A percentile compares a stretch with the other conserved stretches of the same genome.
Conservation (phyloP, 2,797 vertebrate species). For the Periophthalmus magnuspinnatus region DNA sequence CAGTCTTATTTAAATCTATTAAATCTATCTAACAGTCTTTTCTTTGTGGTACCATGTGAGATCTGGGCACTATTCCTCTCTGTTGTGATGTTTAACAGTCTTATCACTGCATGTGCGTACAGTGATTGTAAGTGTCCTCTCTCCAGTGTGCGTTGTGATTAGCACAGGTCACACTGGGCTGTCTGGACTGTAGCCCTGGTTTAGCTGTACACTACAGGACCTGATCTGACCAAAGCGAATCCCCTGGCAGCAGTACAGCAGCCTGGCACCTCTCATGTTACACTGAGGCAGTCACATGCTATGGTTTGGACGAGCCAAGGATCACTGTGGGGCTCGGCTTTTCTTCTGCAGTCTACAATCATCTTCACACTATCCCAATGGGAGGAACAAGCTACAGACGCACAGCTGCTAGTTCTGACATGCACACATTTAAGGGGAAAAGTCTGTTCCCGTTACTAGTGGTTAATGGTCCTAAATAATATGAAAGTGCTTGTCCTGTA, state of each 20-base stretch:
- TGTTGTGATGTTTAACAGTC: background rate
- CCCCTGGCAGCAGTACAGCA: constrained; percentile 23
- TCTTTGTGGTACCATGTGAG: background rate
- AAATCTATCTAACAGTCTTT: background rate
- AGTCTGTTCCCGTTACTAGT: constrained; percentile 18
- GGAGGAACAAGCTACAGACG: constrained; percentile 6
- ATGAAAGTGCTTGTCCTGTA: constrained; percentile 28
- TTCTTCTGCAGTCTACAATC: constrained; percentile 35
- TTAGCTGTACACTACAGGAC: background rate
- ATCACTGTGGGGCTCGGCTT: constrained; percentile 50
- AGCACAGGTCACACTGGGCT: constrained; percentile 12
- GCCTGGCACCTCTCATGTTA: constrained; percentile 55
- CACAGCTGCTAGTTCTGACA: constrained; percentile 40
- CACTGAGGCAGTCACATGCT: constrained; percentile 65
- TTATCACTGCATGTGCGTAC: background rate
- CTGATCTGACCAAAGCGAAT: constrained; percentile 30
- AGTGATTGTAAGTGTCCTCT: background rate
- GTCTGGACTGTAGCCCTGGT: constrained; percentile 14
- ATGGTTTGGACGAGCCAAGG: constrained; percentile 65
- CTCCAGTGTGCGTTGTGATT: constrained; percentile 5
- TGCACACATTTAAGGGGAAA: background rate
- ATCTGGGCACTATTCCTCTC: background rate
- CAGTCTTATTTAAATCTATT: background rate
- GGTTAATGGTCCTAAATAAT: constrained; percentile 17
- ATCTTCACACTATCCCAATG: constrained; percentile 16